Evolutionary conservation across 1,140 invertebrate genomes (phyloP).

Genomic region (Capitella teleta): DNA sequence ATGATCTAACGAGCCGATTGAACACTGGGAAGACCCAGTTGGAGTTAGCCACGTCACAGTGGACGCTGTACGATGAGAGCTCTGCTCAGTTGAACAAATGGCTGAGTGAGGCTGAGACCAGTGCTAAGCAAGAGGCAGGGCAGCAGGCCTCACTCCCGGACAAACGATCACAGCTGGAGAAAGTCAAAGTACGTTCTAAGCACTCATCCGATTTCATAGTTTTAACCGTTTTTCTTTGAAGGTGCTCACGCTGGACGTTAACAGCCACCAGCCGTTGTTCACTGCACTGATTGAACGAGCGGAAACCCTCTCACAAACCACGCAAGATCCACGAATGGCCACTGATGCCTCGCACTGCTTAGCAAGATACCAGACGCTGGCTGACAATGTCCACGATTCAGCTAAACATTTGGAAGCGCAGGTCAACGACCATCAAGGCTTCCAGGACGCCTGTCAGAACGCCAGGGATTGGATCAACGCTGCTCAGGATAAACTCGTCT

Average conservation of each 20-base stretch:
- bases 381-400: constrained; percentile 49
- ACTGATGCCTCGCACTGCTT: not conserved
- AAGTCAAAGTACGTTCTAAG: constrained; percentile 70
- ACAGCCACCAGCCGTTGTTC: no score
- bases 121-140: constrained; percentile 80
- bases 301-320: not conserved
- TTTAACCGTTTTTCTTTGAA: no score
- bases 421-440: constrained; percentile 62
- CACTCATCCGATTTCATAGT: no score
- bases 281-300: no score
- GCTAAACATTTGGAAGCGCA: constrained; percentile 74
- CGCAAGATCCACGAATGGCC: not conserved
- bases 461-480: constrained; percentile 49
- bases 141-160: constrained; percentile 82
- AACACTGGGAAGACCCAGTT: constrained; percentile 81
- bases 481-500: constrained; percentile 73
- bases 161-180: constrained; percentile 83
- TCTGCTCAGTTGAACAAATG: constrained; percentile 77
- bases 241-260: no score
- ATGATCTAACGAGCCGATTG: constrained; percentile 71
- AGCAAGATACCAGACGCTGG: not conserved
- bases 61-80: constrained; percentile 34
- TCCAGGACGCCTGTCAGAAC: constrained; percentile 31
- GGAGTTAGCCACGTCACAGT: constrained; percentile 53
- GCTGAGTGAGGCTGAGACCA: constrained; percentile 78